A percentile compares a stretch with the other conserved stretches of the same genome.
Evolutionary conservation across 1,140 invertebrate genomes (phyloP).

Genomic region (Pseudomyrmex gracilis): DNA sequence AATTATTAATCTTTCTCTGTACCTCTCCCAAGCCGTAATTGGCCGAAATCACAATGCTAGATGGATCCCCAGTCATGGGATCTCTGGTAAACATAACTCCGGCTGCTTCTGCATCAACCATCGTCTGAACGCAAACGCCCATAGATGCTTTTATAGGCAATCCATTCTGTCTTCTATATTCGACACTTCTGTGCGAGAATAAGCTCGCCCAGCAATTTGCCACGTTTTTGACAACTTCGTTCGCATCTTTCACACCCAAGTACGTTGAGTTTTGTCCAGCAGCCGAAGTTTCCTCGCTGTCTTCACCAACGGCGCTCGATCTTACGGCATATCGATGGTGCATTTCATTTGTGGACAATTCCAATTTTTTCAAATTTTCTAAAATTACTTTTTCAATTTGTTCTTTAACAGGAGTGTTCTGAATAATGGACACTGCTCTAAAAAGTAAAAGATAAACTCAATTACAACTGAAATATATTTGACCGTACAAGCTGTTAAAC

Average conservation of each 20-base stretch:
- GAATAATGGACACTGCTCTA: conserved; percentile 73
- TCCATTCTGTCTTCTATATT: conserved; percentile 90
- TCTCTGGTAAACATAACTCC: conserved; percentile 94
- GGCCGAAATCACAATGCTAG: conserved; percentile 90
- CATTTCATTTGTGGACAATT: conserved; percentile 68
- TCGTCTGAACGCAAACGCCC: conserved; percentile 93
- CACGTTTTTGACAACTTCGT: conserved; percentile 87
- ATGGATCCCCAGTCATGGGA: conserved; percentile 89
- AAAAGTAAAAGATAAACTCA: conserved; percentile 44
- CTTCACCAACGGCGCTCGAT: conserved; percentile 90
- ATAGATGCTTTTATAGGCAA: conserved; percentile 88
- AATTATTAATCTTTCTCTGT: conserved; percentile 50
- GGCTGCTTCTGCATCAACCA: conserved; percentile 90
- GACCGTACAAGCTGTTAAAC: neutral
- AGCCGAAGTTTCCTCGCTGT: conserved; percentile 91
- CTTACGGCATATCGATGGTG: conserved; percentile 83
- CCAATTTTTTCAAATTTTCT: conserved; percentile 80
- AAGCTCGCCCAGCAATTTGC: conserved; percentile 93
- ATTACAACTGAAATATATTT: neutral
- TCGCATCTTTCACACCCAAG: conserved; percentile 87
- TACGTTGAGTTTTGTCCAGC: conserved; percentile 95
- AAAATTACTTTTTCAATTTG: conserved; percentile 79
- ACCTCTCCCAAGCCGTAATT: conserved; percentile 94
- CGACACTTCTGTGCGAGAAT: conserved; percentile 90
- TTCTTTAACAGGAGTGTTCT: conserved; percentile 62